Conservation (phyloP, 2,888 invertebrate genomes). For the Trichacis sp. region DNA sequence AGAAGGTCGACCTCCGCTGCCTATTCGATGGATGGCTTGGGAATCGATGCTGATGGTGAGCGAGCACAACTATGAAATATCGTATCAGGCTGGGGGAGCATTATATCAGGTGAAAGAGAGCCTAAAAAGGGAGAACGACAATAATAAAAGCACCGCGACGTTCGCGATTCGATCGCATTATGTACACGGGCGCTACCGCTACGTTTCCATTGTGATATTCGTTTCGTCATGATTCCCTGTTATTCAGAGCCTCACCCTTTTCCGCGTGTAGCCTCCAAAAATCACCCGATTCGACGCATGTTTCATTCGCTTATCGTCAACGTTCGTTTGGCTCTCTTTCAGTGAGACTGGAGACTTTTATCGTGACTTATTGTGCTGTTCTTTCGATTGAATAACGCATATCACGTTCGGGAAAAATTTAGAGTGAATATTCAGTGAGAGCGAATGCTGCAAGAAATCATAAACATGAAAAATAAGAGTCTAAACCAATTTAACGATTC, state of each 20-base stretch:
- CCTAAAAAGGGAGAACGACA: not conserved
- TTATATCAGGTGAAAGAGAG: slow-evolving; percentile 24
- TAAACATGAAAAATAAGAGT: no score
- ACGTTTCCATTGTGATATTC: slow-evolving; percentile 36
- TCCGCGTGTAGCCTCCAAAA: slow-evolving; percentile 26
- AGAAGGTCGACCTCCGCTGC: slow-evolving; percentile 78
- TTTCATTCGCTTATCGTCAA: slow-evolving; percentile 24
- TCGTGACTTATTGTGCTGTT: no score
- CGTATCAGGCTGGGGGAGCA: slow-evolving; percentile 27
- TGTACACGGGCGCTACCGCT: slow-evolving; percentile 13
- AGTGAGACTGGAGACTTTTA: no score
- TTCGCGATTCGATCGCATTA: slow-evolving; percentile 30
- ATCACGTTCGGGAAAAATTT: no score
- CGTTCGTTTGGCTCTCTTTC: slow-evolving; percentile 20
- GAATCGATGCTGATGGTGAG: slow-evolving; percentile 82
- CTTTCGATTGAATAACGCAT: no score
- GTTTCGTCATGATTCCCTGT: slow-evolving; percentile 28
- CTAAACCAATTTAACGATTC: no score
- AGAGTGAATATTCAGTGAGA: no score
- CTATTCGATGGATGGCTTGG: slow-evolving; percentile 91
- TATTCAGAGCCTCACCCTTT: slow-evolving; percentile 32
- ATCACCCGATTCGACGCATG: slow-evolving; percentile 27
- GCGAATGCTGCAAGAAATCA: no score
- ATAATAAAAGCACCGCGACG: slow-evolving; percentile 23
- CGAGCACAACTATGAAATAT: slow-evolving; percentile 42